Conservation (phyloP, 2,888 invertebrate genomes). For the Drosophila subquinaria region DNA sequence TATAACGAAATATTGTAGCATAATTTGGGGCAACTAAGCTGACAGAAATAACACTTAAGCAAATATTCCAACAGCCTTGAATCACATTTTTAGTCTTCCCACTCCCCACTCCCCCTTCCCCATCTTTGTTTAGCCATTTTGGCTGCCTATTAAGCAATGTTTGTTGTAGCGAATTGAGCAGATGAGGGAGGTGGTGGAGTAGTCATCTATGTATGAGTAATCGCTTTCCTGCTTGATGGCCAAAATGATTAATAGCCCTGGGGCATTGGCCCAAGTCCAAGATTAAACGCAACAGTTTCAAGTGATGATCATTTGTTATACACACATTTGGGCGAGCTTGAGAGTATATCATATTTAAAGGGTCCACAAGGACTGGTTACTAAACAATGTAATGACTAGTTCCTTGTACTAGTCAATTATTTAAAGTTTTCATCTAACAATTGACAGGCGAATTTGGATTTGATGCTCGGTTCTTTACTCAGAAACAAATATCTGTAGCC, state of each 20-base stretch:
- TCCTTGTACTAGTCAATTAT: not conserved
- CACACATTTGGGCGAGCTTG: slow-evolving; percentile 1
- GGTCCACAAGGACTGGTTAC: slow-evolving; percentile 4
- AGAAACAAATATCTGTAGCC: slow-evolving; percentile 4
- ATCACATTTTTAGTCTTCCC: slow-evolving; percentile 38
- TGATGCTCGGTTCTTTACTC: not conserved
- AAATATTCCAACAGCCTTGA: slow-evolving; percentile 68
- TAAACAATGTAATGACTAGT: slow-evolving; percentile 7
- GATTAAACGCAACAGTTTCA: slow-evolving; percentile 78
- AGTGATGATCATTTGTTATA: slow-evolving; percentile 77
- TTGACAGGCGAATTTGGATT: slow-evolving; percentile 22
- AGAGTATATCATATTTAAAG: slow-evolving; percentile 34
- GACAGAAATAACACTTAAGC: slow-evolving; percentile 81
- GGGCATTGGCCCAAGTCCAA: slow-evolving; percentile 72
- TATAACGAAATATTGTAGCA: slow-evolving; percentile 76
- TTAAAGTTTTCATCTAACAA: not conserved
- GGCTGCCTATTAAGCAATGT: slow-evolving; percentile 71
- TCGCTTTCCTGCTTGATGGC: slow-evolving; percentile 79
- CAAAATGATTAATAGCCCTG: slow-evolving; percentile 71
- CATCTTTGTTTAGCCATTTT: slow-evolving; percentile 61
- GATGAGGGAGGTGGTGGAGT: slow-evolving; percentile 1
- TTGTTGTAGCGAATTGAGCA: slow-evolving; percentile 54
- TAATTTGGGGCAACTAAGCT: slow-evolving; percentile 78
- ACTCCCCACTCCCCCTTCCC: not conserved
- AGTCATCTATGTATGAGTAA: slow-evolving; percentile 76